These are phyloP conservation scores for Cossypha caffra DNA, from an alignment of 2,797 vertebrate genomes.

Conservation along the genomic window DNA sequence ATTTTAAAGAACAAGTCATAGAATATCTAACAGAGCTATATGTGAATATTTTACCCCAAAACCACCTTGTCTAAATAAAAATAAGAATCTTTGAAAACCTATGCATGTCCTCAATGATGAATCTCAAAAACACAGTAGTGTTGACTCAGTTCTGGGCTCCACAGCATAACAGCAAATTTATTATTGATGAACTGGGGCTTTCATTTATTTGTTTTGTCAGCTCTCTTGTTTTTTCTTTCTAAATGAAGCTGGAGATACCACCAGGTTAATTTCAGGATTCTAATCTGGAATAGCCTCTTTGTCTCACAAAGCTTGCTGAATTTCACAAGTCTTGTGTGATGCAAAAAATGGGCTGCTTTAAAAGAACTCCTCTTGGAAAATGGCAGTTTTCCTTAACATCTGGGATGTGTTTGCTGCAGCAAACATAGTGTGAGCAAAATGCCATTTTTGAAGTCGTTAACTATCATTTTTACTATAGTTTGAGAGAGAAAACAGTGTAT, in stretches of 20 bases:
- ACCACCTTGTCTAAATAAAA: not conserved
- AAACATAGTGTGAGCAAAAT: not conserved
- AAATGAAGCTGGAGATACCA: not conserved
- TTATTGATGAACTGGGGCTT: accelerated
- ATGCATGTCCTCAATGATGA: not conserved
- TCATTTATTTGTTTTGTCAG: not conserved
- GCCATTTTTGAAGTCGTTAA: not conserved
- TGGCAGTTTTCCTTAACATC: constrained; percentile 47
- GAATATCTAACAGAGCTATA: not conserved
- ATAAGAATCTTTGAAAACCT: not conserved
- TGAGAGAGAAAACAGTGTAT: not conserved
- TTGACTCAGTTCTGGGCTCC: not conserved
- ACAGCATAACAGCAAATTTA: not conserved
- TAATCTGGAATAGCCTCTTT: not conserved
- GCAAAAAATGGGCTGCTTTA: constrained; percentile 40
- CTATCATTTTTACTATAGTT: not conserved
- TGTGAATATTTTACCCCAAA: not conserved
- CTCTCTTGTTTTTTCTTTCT: not conserved
- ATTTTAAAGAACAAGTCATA: not conserved
- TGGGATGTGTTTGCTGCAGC: constrained; percentile 32
- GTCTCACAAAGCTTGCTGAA: not conserved
- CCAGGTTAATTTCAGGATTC: not conserved
- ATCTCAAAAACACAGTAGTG: not conserved
- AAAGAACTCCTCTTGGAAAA: constrained; percentile 44
- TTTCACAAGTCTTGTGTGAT: constrained; percentile 21